Conservation (phyloP, 2,888 invertebrate species). For the Drosophila pullipes region DNA sequence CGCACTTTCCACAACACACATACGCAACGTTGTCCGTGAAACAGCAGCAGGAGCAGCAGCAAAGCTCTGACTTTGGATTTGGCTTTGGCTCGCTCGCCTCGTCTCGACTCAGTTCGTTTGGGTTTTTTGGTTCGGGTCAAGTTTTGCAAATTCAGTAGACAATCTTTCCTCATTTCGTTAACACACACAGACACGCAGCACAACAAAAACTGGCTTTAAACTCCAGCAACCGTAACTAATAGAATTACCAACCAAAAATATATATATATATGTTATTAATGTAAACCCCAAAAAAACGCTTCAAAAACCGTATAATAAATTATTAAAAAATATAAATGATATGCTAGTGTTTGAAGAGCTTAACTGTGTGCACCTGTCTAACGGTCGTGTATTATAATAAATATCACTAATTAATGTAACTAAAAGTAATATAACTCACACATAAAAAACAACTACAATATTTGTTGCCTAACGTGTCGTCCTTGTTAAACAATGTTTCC, state of each 20-base stretch:
- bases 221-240: conserved; percentile 44
- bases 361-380: conserved; percentile 46
- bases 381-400: conserved; percentile 28
- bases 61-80: no score
- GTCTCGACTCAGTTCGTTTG: conserved; percentile 46
- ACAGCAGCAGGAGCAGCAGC: conserved; percentile 39
- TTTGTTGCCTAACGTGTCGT: conserved; percentile 17
- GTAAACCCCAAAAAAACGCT: background rate
- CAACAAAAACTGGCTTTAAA: conserved; percentile 51
- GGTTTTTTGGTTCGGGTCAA: conserved; percentile 41
- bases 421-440: conserved; percentile 29
- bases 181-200: conserved; percentile 72
- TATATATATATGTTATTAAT: conserved; percentile 8
- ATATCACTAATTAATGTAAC: background rate
- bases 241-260: conserved; percentile 10
- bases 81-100: conserved; percentile 27
- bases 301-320: conserved; percentile 15
- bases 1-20: conserved; percentile 61
- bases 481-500: conserved; percentile 29
- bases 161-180: conserved; percentile 83
- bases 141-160: conserved; percentile 80
- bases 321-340: conserved; percentile 7
- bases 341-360: conserved; percentile 43
- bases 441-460: conserved; percentile 7
- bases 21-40: conserved; percentile 64